Evolutionary conservation across 1,140 invertebrate genomes (phyloP).

Genomic region (Patella vulgata): DNA sequence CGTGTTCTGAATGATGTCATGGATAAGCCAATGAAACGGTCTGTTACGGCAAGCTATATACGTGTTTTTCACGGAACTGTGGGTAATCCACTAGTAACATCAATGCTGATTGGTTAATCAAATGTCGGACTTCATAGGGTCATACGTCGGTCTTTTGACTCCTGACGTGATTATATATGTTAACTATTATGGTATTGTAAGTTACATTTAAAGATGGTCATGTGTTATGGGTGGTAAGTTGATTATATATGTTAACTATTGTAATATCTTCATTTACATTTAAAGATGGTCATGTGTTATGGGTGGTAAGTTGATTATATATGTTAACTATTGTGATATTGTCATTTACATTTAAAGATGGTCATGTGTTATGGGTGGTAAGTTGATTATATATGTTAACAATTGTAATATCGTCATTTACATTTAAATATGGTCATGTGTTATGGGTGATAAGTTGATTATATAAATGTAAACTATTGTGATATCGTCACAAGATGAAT

Average conservation of each 20-base stretch:
- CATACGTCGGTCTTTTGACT: too few species aligned
- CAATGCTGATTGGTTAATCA: too few species aligned
- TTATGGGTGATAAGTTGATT: constrained; percentile 72
- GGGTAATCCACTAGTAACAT: too few species aligned
- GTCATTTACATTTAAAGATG: too few species aligned
- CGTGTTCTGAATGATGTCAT: too few species aligned
- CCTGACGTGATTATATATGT: constrained; percentile 13
- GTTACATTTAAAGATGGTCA: constrained; percentile 78
- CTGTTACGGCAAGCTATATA: too few species aligned
- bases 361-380: constrained; percentile 79
- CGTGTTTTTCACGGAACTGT: too few species aligned
- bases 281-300: constrained; percentile 81
- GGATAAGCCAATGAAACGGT: too few species aligned
- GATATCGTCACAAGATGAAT: too few species aligned
- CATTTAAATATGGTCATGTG: constrained; percentile 81
- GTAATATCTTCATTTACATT: too few species aligned
- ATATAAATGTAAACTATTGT: not conserved
- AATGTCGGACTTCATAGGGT: too few species aligned
- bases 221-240: constrained; percentile 76
- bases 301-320: constrained; percentile 68
- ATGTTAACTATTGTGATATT: not conserved
- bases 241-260: not conserved
- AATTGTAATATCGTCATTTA: too few species aligned
- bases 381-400: constrained; percentile 16
- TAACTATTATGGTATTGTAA: not conserved